These are phyloP conservation scores for Oscheius sp. DNA, from an alignment of 2,888 invertebrate species.

Conservation along the genomic window DNA sequence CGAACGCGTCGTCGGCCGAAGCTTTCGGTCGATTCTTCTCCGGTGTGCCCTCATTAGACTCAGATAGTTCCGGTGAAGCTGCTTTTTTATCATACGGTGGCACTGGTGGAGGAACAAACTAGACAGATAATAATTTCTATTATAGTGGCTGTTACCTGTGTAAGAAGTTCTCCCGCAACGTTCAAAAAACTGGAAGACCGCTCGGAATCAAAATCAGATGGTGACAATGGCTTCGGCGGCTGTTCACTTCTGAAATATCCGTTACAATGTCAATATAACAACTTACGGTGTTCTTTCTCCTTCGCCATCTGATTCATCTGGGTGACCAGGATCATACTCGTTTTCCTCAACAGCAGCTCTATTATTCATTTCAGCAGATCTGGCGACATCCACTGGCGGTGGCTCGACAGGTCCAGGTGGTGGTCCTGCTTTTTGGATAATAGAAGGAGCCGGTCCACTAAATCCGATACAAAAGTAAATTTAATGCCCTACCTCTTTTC, in stretches of 20 bases:
- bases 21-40: not conserved
- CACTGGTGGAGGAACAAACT: not conserved
- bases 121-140: not conserved
- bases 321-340: constrained; percentile 19
- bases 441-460: not conserved
- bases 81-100: not conserved
- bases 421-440: not conserved
- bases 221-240: constrained; percentile 37
- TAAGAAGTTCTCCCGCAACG: not conserved
- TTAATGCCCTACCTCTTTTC: not conserved
- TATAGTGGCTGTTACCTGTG: not conserved
- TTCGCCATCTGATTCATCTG: constrained; percentile 18
- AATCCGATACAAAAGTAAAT: not conserved
- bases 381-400: not conserved
- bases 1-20: no score
- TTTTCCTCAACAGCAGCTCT: not conserved
- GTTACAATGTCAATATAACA: not conserved
- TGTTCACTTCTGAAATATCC: not conserved
- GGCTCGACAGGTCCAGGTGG: not conserved
- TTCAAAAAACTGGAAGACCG: constrained; percentile 14
- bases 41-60: no score
- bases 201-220: constrained; percentile 43
- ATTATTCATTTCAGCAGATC: not conserved
- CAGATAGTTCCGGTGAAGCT: not conserved
- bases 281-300: not conserved